phyloP scores from a whole-genome alignment of 2,113 vertebrate genomes.

The Nycticryphes semicollaris region DNA sequence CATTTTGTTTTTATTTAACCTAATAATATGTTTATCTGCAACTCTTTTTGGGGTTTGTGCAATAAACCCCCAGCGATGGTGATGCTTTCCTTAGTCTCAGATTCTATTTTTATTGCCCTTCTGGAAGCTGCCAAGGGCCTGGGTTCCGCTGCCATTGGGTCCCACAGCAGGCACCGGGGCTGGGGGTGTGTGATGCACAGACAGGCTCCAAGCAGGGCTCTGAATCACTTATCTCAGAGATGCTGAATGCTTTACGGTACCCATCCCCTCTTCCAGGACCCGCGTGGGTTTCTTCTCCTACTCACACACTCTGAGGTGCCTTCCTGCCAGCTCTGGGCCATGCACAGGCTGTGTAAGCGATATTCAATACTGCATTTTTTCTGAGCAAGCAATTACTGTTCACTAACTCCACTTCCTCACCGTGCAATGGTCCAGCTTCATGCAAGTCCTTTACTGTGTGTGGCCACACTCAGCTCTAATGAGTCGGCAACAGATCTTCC shows the following conservation, averaged over 20 bases:
- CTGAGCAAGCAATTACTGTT: not conserved
- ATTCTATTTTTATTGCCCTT: not conserved
- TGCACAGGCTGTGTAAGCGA: not conserved
- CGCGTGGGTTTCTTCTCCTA: not conserved
- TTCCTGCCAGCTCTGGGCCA: not conserved
- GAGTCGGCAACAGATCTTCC: not conserved
- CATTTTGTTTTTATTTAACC: constrained; percentile 26
- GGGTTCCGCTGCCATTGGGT: fast-evolving
- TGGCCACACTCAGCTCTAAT: fast-evolving
- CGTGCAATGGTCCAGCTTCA: not conserved
- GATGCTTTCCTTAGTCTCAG: not conserved
- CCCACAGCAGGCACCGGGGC: fast-evolving
- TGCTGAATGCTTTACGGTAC: fast-evolving
- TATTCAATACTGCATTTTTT: not conserved
- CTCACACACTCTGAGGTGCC: not conserved
- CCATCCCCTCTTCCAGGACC: not conserved
- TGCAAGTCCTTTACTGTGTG: too few species aligned
- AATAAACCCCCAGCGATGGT: not conserved
- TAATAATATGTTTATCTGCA: not conserved
- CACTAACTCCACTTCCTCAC: not conserved
- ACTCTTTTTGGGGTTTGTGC: not conserved
- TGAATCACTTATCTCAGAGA: not conserved
- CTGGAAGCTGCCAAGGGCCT: not conserved
- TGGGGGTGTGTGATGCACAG: not conserved
- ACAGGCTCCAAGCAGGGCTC: not conserved